phyloP scores from a whole-genome alignment of 2,797 vertebrate genomes.

The Phataginus tetradactyla region DNA sequence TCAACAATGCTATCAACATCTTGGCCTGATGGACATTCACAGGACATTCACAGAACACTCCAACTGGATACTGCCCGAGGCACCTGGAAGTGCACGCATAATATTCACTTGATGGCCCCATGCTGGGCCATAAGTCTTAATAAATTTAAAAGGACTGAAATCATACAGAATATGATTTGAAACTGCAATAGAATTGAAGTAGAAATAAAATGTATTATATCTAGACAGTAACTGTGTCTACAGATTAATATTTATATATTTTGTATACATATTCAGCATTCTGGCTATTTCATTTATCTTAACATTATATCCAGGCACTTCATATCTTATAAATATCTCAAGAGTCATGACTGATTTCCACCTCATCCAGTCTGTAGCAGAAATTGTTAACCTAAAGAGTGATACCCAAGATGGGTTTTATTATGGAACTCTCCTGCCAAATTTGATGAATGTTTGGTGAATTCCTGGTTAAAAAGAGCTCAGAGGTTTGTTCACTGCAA shows the following conservation, averaged over 20 bases:
- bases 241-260: background rate
- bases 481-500: background rate
- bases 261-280: background rate
- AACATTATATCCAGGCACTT: background rate
- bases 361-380: background rate
- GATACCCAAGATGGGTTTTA: background rate
- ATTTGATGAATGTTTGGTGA: background rate
- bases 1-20: background rate
- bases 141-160: background rate
- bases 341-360: background rate
- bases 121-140: background rate
- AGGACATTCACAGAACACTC: background rate
- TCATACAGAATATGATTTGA: background rate
- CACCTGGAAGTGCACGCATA: background rate
- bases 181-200: background rate
- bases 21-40: background rate
- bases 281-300: background rate
- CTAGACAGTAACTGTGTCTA: background rate
- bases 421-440: background rate
- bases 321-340: background rate
- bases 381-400: background rate
- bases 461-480: background rate
- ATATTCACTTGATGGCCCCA: background rate
- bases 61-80: background rate
- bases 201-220: background rate